Evolutionary conservation across 1,140 invertebrate genomes (phyloP).

Genomic region (Danaus melanippus): DNA sequence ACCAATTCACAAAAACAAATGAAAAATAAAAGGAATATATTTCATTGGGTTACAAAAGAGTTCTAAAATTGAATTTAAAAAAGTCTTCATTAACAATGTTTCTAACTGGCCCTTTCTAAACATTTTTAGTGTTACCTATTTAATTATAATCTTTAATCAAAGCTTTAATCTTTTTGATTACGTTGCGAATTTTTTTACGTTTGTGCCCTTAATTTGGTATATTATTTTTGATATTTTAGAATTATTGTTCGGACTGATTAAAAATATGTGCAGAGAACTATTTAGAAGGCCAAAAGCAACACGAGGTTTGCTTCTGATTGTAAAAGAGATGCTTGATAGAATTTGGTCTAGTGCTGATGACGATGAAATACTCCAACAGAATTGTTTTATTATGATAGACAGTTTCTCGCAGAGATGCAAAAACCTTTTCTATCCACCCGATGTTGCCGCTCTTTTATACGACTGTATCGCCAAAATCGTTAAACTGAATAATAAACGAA

Average conservation of each 20-base stretch:
- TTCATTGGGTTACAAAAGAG: too few relatives aligned
- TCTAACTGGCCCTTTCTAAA: too few relatives aligned
- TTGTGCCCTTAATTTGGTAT: too few relatives aligned
- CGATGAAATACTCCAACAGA: constrained; percentile 36
- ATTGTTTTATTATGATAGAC: constrained; percentile 56
- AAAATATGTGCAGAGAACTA: constrained; percentile 44
- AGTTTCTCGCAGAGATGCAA: constrained; percentile 44
- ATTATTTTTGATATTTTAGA: constrained; percentile 28
- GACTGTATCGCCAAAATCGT: constrained; percentile 48
- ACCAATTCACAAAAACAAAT: too few relatives aligned
- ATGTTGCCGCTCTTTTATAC: constrained; percentile 42
- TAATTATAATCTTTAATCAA: background rate
- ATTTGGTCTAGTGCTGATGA: constrained; percentile 28
- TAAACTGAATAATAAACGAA: constrained; percentile 27
- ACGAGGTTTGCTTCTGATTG: constrained; percentile 29
- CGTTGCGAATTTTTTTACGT: too few relatives aligned
- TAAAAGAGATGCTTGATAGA: constrained; percentile 35
- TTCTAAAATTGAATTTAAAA: too few relatives aligned
- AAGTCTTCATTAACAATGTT: too few relatives aligned
- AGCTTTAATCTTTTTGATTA: too few relatives aligned
- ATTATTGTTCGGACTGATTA: constrained; percentile 43
- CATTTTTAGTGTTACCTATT: too few relatives aligned
- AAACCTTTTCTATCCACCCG: constrained; percentile 43
- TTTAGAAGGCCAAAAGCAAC: constrained; percentile 45
- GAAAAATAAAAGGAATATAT: too few relatives aligned